Conservation (phyloP, 2,113 vertebrate genomes). For the Podilymbus podiceps region DNA sequence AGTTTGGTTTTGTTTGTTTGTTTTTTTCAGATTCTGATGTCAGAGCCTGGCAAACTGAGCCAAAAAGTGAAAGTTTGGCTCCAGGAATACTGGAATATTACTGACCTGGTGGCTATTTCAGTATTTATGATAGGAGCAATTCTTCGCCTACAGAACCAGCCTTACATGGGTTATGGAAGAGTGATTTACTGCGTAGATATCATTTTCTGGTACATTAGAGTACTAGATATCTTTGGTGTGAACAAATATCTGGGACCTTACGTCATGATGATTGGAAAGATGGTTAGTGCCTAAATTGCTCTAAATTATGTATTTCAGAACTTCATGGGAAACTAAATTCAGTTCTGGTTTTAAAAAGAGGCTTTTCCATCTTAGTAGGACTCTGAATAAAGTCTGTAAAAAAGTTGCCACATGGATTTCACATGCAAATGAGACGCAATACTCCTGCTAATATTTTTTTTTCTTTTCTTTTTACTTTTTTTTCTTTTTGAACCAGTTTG, state of each 20-base stretch:
- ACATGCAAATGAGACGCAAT: background rate
- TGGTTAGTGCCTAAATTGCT: constrained; percentile 78
- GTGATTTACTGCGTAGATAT: constrained; percentile 98
- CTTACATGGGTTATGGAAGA: constrained; percentile 94
- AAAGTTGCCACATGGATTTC: background rate
- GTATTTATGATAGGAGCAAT: constrained; percentile 89
- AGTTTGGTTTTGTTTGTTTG: background rate
- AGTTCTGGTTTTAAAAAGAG: background rate
- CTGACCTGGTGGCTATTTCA: constrained; percentile 90
- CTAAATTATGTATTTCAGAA: background rate
- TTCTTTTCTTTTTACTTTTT: too few species aligned
- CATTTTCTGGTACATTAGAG: constrained; percentile 99
- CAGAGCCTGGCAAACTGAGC: constrained; percentile 95
- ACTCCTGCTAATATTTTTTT: background rate
- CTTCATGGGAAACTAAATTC: background rate
- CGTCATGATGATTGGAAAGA: constrained; percentile 99
- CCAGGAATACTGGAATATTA: constrained; percentile 99
- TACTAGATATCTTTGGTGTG: constrained; percentile 97
- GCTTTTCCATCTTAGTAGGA: background rate
- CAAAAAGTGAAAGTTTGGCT: constrained; percentile 98
- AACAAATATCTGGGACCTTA: constrained; percentile 99
- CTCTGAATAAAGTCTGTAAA: background rate
- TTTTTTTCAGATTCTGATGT: constrained; percentile 92
- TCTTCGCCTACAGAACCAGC: constrained; percentile 90
- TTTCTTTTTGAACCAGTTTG: background rate